These are phyloP conservation scores for Tretioscincus oriximinensis DNA, from an alignment of 2,113 vertebrate species.

Conservation along the genomic window DNA sequence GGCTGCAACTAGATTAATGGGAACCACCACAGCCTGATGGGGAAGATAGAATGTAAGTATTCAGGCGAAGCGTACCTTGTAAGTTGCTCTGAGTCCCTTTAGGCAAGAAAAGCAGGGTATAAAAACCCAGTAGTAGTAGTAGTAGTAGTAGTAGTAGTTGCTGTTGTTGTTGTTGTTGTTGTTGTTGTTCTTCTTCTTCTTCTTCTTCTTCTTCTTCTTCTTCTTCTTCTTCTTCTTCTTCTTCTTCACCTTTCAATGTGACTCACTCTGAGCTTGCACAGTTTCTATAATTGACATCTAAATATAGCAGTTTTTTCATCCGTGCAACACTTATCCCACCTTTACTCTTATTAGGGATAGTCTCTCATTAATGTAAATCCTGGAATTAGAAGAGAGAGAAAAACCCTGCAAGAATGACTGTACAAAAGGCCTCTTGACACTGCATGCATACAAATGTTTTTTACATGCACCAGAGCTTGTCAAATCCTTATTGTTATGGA, in stretches of 20 bases:
- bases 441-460: constrained; percentile 46
- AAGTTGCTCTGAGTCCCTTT: too few relatives aligned
- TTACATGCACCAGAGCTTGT: constrained; percentile 28
- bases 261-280: constrained; percentile 55
- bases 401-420: constrained; percentile 5
- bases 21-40: too few relatives aligned
- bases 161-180: too few relatives aligned
- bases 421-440: constrained; percentile 37
- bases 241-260: constrained; percentile 57
- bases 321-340: constrained; percentile 62
- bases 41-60: too few relatives aligned
- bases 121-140: too few relatives aligned
- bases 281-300: constrained; percentile 42
- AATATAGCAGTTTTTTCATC: constrained; percentile 69
- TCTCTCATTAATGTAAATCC: constrained; percentile 68
- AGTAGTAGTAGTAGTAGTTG: too few relatives aligned
- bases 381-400: constrained; percentile 64
- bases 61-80: too few relatives aligned
- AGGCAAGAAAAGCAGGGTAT: too few relatives aligned
- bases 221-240: too few relatives aligned
- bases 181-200: too few relatives aligned
- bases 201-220: too few relatives aligned
- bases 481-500: constrained; percentile 53
- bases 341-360: constrained; percentile 59
- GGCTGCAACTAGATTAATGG: too few relatives aligned